phyloP scores from a whole-genome alignment of 2,888 invertebrate genomes.

The Synanthedon vespiformis region DNA sequence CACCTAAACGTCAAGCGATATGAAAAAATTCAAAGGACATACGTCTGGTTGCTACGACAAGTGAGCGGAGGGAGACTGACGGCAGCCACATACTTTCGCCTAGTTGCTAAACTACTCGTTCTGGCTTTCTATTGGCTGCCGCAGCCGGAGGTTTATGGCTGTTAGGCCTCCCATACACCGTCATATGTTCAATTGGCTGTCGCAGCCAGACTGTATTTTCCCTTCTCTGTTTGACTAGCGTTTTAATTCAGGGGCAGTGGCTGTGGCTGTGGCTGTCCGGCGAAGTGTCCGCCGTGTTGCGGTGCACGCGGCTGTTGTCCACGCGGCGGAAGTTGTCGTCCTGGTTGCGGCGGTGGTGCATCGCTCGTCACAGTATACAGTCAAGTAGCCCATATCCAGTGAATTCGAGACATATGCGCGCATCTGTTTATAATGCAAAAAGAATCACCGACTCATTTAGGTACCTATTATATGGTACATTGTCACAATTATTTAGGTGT shows the following conservation, averaged over 20 bases:
- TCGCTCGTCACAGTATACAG: slow-evolving; percentile 67
- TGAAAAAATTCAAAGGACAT: too few species aligned
- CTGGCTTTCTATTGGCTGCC: too few species aligned
- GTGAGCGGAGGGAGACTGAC: too few species aligned
- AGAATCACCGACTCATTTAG: background rate
- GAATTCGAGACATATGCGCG: slow-evolving; percentile 14
- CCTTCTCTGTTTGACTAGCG: background rate
- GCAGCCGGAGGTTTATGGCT: too few species aligned
- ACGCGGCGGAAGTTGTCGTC: slow-evolving; percentile 20
- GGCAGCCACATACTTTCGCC: too few species aligned
- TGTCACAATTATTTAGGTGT: too few species aligned
- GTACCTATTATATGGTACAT: too few species aligned
- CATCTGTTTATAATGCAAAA: background rate
- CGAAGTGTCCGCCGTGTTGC: background rate
- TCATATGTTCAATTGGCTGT: too few species aligned
- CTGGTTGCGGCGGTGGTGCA: slow-evolving; percentile 35
- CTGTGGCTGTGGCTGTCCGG: background rate
- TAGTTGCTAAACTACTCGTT: too few species aligned
- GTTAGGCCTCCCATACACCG: too few species aligned
- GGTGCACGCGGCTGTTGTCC: background rate
- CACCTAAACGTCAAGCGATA: too few species aligned
- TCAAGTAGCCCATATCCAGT: slow-evolving; percentile 69
- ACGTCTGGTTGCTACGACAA: too few species aligned
- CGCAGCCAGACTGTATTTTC: background rate
- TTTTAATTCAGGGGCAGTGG: background rate